Evolutionary conservation across 2,113 vertebrate species (phyloP).

Genomic region (Nannobrachium achirus): DNA sequence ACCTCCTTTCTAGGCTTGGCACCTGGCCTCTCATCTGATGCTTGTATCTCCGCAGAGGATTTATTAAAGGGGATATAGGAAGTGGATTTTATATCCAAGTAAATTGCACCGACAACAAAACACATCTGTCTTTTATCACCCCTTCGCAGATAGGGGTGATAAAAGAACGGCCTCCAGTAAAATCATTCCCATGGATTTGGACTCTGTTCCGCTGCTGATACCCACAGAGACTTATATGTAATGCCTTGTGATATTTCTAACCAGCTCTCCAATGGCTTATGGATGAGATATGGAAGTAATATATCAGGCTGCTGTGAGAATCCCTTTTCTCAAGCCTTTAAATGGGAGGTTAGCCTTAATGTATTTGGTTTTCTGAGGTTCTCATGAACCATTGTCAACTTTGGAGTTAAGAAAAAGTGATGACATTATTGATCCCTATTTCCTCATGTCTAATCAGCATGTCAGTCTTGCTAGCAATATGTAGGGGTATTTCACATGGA

Average conservation of each 20-base stretch:
- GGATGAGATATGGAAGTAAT: conserved; percentile 17
- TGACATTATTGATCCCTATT: too few species aligned
- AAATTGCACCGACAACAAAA: conserved; percentile 35
- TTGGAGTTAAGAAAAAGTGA: too few species aligned
- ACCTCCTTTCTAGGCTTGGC: conserved; percentile 10
- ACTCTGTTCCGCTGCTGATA: conserved; percentile 39
- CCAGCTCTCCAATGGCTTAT: conserved; percentile 15
- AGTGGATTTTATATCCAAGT: conserved; percentile 34
- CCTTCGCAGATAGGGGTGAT: conserved; percentile 20
- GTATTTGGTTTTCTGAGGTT: conserved; percentile 21
- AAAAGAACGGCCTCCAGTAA: conserved; percentile 27
- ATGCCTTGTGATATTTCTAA: conserved; percentile 29
- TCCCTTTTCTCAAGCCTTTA: conserved; percentile 10
- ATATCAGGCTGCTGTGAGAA: background rate
- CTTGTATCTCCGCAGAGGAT: conserved; percentile 1
- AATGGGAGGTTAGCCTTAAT: conserved; percentile 8
- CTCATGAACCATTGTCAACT: background rate
- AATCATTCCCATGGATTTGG: conserved; percentile 18
- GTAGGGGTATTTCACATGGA: conserved; percentile 27
- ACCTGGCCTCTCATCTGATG: background rate
- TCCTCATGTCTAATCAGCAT: too few species aligned
- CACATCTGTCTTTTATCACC: conserved; percentile 48
- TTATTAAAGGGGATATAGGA: conserved; percentile 33
- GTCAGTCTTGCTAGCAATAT: background rate
- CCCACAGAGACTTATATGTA: conserved; percentile 27